Conservation (phyloP, 2,113 vertebrate species). For the Podarcis cretensis region DNA sequence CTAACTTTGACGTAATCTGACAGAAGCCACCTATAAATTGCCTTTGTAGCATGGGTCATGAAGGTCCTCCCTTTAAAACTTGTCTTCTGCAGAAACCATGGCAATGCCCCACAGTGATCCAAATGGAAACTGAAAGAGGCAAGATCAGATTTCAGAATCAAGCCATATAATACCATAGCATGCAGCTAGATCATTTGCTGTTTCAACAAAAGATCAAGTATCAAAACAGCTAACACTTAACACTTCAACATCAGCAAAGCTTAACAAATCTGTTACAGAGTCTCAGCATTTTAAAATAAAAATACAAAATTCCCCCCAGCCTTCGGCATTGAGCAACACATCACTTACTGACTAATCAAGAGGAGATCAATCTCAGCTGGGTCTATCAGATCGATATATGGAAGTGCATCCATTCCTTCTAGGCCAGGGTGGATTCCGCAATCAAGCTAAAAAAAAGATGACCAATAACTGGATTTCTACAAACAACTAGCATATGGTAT, state of each 20-base stretch:
- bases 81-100: slow-evolving; percentile 99
- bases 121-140: slow-evolving; percentile 85
- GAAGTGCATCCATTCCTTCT: slow-evolving; percentile 98
- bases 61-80: slow-evolving; percentile 98
- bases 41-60: slow-evolving; percentile 99
- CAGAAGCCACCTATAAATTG: slow-evolving; percentile 97
- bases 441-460: slow-evolving; percentile 82
- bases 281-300: background rate
- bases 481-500: background rate
- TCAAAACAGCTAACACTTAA: slow-evolving; percentile 5
- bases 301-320: background rate
- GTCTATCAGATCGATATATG: slow-evolving; percentile 97
- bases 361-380: slow-evolving; percentile 98
- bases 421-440: slow-evolving; percentile 97
- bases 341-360: slow-evolving; percentile 96
- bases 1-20: slow-evolving; percentile 99
- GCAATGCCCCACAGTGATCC: slow-evolving; percentile 97
- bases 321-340: background rate
- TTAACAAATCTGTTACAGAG: background rate
- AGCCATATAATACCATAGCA: fast-evolving
- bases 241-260: background rate
- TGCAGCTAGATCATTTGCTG: background rate
- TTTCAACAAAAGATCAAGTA: fast-evolving
- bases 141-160: slow-evolving; percentile 30
- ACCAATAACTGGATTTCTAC: fast-evolving